Evolutionary conservation across 2,797 vertebrate genomes (phyloP).

Genomic region (Limosa lapponica): DNA sequence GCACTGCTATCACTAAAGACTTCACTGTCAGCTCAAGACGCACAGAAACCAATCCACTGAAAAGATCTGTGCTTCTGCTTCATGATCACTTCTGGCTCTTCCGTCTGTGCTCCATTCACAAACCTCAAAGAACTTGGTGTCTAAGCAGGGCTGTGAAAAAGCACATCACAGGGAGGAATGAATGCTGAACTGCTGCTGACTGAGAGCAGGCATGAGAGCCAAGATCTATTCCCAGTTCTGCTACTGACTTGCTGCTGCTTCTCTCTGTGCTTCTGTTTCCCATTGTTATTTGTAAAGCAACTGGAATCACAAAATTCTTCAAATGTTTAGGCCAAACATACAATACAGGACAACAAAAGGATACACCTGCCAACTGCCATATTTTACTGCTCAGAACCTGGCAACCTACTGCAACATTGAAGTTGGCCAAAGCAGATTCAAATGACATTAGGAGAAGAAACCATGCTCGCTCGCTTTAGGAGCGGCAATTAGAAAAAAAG

Average conservation of each 20-base stretch:
- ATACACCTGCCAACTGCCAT: neutral
- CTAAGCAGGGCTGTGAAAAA: neutral
- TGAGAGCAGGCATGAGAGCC: neutral
- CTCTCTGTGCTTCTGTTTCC: neutral
- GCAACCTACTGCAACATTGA: neutral
- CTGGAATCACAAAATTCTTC: neutral
- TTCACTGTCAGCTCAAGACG: neutral
- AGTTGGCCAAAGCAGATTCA: neutral
- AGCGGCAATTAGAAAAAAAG: neutral
- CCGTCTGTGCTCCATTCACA: neutral
- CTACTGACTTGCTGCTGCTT: neutral
- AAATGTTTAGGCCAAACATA: neutral
- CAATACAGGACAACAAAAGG: neutral
- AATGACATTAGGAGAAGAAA: neutral
- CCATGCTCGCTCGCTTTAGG: neutral
- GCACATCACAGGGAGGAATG: neutral
- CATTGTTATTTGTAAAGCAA: neutral
- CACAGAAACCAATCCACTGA: neutral
- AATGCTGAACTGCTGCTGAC: neutral
- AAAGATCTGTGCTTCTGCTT: neutral
- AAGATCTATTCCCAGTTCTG: neutral
- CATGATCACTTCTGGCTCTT: neutral
- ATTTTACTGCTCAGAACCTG: neutral
- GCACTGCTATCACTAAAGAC: neutral
- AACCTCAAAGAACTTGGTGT: neutral